phyloP scores from a whole-genome alignment of 2,888 invertebrate species.

The Pilophorus perplexus region DNA sequence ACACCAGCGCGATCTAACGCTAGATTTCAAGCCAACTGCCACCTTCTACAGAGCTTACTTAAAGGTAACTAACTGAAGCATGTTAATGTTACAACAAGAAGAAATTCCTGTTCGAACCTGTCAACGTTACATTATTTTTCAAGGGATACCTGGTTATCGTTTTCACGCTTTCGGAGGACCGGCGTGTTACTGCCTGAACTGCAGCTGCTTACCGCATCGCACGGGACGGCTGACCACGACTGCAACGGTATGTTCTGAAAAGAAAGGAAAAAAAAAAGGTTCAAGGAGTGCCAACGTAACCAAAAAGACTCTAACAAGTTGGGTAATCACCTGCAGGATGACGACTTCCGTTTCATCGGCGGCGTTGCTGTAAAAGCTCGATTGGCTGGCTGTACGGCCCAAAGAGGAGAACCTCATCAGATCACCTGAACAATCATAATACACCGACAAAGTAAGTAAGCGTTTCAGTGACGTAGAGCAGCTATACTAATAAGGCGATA shows the following conservation, averaged over 20 bases:
- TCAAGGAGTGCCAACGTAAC: background rate
- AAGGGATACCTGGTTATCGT: constrained; percentile 20
- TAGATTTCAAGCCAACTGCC: too few species aligned
- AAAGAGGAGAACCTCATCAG: constrained; percentile 38
- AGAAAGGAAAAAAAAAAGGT: background rate
- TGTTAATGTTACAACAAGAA: too few species aligned
- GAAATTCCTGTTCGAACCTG: too few species aligned
- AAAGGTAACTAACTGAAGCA: too few species aligned
- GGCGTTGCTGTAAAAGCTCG: constrained; percentile 45
- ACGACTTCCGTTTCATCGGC: constrained; percentile 47
- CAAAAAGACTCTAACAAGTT: background rate
- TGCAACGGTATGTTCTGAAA: constrained; percentile 33
- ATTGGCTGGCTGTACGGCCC: constrained; percentile 46
- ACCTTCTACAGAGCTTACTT: too few species aligned
- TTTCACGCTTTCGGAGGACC: constrained; percentile 12
- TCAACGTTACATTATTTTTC: too few species aligned
- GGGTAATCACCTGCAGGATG: constrained; percentile 45
- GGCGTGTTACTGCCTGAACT: constrained; percentile 34
- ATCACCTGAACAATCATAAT: constrained; percentile 38
- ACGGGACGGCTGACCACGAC: constrained; percentile 34
- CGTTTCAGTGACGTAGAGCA: too few species aligned
- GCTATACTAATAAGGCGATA: too few species aligned
- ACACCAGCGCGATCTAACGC: too few species aligned
- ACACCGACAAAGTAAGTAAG: too few species aligned
- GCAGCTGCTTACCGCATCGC: constrained; percentile 24